phyloP scores from a whole-genome alignment of 2,797 vertebrate species.

The Muscicapa comitata region DNA sequence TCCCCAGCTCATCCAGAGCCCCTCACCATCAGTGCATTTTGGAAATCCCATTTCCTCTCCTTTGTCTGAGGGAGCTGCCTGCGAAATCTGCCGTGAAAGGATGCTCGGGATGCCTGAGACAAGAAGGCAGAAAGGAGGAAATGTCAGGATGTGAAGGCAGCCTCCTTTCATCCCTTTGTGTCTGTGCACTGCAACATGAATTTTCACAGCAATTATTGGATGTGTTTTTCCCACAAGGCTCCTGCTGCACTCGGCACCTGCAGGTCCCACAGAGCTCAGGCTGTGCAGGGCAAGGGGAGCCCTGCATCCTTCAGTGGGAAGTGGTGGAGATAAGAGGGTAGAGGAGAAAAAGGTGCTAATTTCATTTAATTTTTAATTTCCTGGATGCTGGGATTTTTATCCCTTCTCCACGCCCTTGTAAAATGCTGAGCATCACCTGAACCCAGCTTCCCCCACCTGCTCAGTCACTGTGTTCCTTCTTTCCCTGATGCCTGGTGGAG shows the following conservation, averaged over 20 bases:
- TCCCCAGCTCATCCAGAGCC: neutral
- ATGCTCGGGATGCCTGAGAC: constrained; percentile 1
- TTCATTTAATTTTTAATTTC: neutral
- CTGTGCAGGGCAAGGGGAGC: neutral
- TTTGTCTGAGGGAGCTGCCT: neutral
- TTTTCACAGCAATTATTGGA: neutral
- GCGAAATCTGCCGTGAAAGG: neutral
- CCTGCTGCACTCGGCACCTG: neutral
- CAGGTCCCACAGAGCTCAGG: neutral
- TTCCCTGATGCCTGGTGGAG: neutral
- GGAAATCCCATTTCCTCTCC: constrained; percentile 21
- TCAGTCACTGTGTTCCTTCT: neutral
- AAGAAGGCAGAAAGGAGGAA: constrained; percentile 5
- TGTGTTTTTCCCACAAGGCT: neutral
- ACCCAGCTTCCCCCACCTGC: neutral
- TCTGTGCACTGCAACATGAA: neutral
- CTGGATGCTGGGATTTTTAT: neutral
- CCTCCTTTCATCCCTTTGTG: constrained; percentile 52
- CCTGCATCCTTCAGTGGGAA: neutral
- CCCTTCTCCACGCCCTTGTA: neutral
- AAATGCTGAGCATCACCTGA: neutral
- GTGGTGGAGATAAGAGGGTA: neutral
- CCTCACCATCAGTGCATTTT: neutral
- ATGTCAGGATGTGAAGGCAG: neutral
- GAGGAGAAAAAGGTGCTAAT: neutral